phyloP scores from a whole-genome alignment of 2,888 invertebrate genomes.

The Drosophila paramelanica region DNA sequence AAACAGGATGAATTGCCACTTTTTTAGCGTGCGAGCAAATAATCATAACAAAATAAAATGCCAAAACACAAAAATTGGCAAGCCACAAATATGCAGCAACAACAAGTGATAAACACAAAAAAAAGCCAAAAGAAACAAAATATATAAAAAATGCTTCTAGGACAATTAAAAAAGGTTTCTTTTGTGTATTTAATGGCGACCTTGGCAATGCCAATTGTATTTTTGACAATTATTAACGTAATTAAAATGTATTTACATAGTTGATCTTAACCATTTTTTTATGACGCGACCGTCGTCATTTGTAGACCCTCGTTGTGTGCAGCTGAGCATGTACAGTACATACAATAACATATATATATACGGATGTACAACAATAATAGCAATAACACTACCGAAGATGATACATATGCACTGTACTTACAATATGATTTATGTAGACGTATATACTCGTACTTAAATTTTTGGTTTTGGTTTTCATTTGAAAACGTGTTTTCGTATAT shows the following conservation, averaged over 20 bases:
- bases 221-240: constrained; percentile 81
- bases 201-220: constrained; percentile 80
- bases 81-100: constrained; percentile 20
- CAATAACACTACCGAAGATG: constrained; percentile 46
- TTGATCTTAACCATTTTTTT: constrained; percentile 65
- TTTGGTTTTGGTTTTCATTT: constrained; percentile 17
- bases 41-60: constrained; percentile 56
- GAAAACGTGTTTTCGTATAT: constrained; percentile 31
- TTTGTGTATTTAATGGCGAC: constrained; percentile 54
- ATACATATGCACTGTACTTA: constrained; percentile 37
- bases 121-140: constrained; percentile 5
- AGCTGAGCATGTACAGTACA: constrained; percentile 69
- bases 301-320: constrained; percentile 60
- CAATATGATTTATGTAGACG: constrained; percentile 24
- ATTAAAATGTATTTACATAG: constrained; percentile 80
- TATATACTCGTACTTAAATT: constrained; percentile 8
- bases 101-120: constrained; percentile 22
- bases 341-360: constrained; percentile 10
- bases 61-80: constrained; percentile 37
- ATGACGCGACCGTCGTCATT: constrained; percentile 64
- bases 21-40: constrained; percentile 29
- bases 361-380: constrained; percentile 19
- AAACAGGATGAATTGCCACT: constrained; percentile 58
- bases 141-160: constrained; percentile 60
- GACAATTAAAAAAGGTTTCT: constrained; percentile 75